A percentile compares a stretch with the other conserved stretches of the same genome.
Evolutionary conservation across 2,113 vertebrate genomes (phyloP).

Genomic region (Micromys minutus): DNA sequence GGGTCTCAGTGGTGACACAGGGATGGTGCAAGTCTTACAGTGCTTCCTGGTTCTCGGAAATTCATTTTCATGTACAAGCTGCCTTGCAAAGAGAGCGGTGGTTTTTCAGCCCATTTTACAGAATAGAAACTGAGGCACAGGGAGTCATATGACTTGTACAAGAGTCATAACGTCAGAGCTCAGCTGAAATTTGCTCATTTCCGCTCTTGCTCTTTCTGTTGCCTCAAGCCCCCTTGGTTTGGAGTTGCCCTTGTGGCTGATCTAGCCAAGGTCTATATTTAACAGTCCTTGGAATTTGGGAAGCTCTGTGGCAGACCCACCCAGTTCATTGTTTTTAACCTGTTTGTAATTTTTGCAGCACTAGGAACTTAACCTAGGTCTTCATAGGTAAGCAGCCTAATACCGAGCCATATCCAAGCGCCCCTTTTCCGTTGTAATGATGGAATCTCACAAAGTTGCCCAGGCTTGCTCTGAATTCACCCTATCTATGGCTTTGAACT

Average conservation of each 20-base stretch:
- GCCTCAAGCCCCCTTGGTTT: neutral
- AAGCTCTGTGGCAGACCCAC: neutral
- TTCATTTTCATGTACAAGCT: neutral
- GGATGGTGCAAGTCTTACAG: neutral
- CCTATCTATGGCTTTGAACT: neutral
- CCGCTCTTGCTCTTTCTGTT: neutral
- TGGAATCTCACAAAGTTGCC: neutral
- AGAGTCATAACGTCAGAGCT: neutral
- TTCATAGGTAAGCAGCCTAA: neutral
- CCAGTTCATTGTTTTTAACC: neutral
- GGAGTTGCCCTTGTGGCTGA: neutral
- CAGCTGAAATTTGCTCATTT: neutral
- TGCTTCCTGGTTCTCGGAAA: neutral
- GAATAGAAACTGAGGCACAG: neutral
- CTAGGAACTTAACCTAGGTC: neutral
- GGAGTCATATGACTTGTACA: neutral
- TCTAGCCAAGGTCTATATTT: neutral
- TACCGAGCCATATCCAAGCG: neutral
- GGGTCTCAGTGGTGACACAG: neutral
- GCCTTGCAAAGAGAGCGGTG: neutral
- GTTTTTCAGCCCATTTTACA: conserved; percentile 33
- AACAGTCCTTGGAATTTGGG: neutral
- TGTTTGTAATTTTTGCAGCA: neutral
- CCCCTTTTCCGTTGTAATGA: neutral
- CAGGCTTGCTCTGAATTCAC: neutral